Base-by-base conservation (phyloP, 1,140 invertebrate species). In the Aphaenogaster floridana region DNA sequence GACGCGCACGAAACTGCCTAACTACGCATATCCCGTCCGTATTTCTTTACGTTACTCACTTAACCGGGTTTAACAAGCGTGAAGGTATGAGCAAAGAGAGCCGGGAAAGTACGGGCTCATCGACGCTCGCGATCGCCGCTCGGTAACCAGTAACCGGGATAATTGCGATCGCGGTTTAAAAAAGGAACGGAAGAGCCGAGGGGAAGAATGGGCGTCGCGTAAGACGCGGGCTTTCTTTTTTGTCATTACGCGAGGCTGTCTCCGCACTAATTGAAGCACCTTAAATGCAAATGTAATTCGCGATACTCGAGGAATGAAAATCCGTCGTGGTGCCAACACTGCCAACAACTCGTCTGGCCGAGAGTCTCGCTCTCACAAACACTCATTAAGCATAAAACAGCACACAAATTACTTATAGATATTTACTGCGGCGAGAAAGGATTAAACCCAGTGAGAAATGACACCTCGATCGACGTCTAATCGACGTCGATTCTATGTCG, bases 201-300 rank as follows among this genome's bases (percentile, higher is more conserved):
- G 9, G 11, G 6, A 63, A 21, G 50, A 42, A 72, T 8, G 59
- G 36, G 34, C 21, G 21, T 42, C 71, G 69, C 28, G 57, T 13
- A 4, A 39, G 45, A 28, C 17, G 17, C 13, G 48, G 7, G 50
- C 28, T 76, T 61, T 81, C 61, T 72, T 86, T 69, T 83, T 54
- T 45, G n/a, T 86, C 76, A 81, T 86, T 69, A 69, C 66, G 36
- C 48, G 52, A 72, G 57, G 54, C 39, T 52, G 50, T 83, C 66
- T 61, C 54, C 21, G 21, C 48, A 34, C 68, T 86, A 86, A 86
- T 83, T 83, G 78, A 86, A 83, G 74, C 74, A 64, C 59, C 74
- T 86, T 66, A 86, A 86, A 79, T 86, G 83, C 74, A 86, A 86
- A 86, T 79, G 74, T 52, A 86, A 86, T 77, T 28, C 74, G 74